phyloP scores from a whole-genome alignment of 1,140 invertebrate species.

The Mesaphorura yosii region DNA sequence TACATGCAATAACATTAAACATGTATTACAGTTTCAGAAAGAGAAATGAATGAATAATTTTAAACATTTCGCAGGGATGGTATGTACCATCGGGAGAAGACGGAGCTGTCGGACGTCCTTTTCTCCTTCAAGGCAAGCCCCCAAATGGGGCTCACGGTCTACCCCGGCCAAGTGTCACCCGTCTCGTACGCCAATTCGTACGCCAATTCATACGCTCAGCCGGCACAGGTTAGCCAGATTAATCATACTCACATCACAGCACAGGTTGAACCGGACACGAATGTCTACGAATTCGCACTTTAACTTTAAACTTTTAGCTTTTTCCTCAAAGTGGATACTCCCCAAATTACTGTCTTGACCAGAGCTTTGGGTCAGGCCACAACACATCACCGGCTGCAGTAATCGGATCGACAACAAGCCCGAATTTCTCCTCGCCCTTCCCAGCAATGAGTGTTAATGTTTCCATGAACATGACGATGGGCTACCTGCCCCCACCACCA shows the following conservation, averaged over 20 bases:
- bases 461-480: slow-evolving; percentile 96
- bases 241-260: not conserved
- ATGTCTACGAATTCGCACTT: slow-evolving; percentile 1
- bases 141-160: slow-evolving; percentile 18
- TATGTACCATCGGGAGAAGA: too few species aligned
- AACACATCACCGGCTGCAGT: too few species aligned
- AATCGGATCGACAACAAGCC: too few species aligned
- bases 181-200: slow-evolving; percentile 23
- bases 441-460: slow-evolving; percentile 91
- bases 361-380: slow-evolving; percentile 18
- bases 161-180: slow-evolving; percentile 20
- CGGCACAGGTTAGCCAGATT: slow-evolving; percentile 23
- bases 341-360: slow-evolving; percentile 26
- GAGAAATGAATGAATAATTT: not conserved
- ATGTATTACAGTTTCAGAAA: too few species aligned
- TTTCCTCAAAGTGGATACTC: slow-evolving; percentile 29
- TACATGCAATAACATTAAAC: too few species aligned
- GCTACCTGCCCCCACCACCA: slow-evolving; percentile 41
- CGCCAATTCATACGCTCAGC: slow-evolving; percentile 15
- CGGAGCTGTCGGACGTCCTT: slow-evolving; percentile 26
- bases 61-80: slow-evolving; percentile 17
- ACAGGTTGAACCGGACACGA: slow-evolving; percentile 3
- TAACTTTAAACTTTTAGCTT: slow-evolving; percentile 6
- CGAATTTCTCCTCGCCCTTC: slow-evolving; percentile 39
- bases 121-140: slow-evolving; percentile 27